Conservation (phyloP, 2,888 invertebrate species). For the Pristionchus maxplancki region DNA sequence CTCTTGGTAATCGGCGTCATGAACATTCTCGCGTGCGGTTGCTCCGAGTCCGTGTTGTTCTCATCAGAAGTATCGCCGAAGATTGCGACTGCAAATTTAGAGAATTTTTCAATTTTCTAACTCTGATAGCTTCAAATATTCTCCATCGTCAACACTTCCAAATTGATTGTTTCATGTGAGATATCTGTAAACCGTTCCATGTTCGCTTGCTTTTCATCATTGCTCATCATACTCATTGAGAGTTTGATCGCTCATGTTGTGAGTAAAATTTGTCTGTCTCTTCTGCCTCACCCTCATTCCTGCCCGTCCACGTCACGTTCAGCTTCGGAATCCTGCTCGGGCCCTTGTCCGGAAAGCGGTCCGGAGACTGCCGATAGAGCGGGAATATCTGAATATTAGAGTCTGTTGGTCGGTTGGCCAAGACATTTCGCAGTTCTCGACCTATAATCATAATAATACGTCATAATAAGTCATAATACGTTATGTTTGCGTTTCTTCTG, state of each 20-base stretch:
- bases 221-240: too few relatives aligned
- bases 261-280: too few relatives aligned
- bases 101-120: too few relatives aligned
- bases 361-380: conserved; percentile 65
- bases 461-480: too few relatives aligned
- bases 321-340: conserved; percentile 67
- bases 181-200: too few relatives aligned
- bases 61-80: conserved; percentile 77
- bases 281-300: conserved; percentile 73
- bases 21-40: conserved; percentile 52
- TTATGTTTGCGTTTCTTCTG: background rate
- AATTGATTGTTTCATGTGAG: too few relatives aligned
- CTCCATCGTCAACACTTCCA: too few relatives aligned
- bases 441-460: too few relatives aligned
- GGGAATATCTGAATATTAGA: conserved; percentile 58
- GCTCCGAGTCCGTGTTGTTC: conserved; percentile 71
- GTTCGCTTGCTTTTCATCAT: too few relatives aligned
- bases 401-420: background rate
- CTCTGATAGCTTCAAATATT: too few relatives aligned
- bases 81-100: conserved; percentile 68
- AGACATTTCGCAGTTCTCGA: too few relatives aligned
- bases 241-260: too few relatives aligned
- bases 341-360: conserved; percentile 65
- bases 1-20: conserved; percentile 34
- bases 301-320: conserved; percentile 76